These are phyloP conservation scores for human DNA, from an alignment of 2,113 vertebrate genomes.

Conservation along the genomic window DNA sequence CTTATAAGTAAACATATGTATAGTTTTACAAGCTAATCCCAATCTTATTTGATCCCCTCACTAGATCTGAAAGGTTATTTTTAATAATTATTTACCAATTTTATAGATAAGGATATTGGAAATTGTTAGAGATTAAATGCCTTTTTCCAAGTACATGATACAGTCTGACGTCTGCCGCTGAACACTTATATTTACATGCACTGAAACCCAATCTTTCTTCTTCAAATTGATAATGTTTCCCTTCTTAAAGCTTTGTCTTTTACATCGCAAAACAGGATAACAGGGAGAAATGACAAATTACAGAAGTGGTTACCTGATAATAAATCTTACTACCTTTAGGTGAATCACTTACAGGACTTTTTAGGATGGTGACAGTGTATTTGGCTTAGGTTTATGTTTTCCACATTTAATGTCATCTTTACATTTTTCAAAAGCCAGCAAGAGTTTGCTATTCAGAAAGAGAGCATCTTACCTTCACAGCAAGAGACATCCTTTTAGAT, in stretches of 20 bases:
- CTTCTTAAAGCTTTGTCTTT: not conserved
- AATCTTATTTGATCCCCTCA: not conserved
- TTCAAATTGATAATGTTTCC: not conserved
- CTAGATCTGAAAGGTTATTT: not conserved
- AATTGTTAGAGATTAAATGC: not conserved
- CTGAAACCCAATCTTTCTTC: not conserved
- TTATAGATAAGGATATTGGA: not conserved
- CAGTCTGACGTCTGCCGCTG: not conserved
- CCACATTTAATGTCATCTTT: constrained; percentile 48
- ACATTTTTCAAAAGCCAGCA: constrained; percentile 60
- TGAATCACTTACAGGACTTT: not conserved
- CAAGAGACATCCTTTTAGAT: constrained; percentile 73
- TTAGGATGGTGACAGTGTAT: not conserved
- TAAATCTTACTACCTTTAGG: constrained; percentile 7
- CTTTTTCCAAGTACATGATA: not conserved
- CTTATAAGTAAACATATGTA: not conserved
- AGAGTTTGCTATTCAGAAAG: constrained; percentile 54
- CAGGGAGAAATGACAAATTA: not conserved
- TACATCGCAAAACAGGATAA: not conserved
- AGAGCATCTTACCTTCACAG: constrained; percentile 55
- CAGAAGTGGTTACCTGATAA: constrained; percentile 1
- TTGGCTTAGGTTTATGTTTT: not conserved
- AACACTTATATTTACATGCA: not conserved
- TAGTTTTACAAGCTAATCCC: no score
- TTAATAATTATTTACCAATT: not conserved